Evolutionary conservation across 2,888 invertebrate species (phyloP).

Genomic region (Hylaea fasciaria): DNA sequence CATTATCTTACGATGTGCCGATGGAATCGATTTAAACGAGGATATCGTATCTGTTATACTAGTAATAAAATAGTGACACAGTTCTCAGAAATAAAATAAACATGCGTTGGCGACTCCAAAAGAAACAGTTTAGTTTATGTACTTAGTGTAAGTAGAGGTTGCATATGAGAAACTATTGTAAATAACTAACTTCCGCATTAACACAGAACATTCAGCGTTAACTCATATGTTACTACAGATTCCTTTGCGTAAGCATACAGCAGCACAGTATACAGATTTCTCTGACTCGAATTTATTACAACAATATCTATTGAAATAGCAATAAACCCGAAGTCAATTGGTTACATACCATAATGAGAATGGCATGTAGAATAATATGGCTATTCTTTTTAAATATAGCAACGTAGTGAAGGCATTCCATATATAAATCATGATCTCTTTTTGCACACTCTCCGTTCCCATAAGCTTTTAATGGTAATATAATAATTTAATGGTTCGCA

Average conservation of each 20-base stretch:
- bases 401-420: neutral
- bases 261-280: neutral
- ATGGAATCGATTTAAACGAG: neutral
- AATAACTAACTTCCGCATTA: conserved; percentile 4
- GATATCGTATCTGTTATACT: conserved; percentile 7
- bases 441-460: conserved; percentile 16
- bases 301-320: conserved; percentile 1
- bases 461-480: conserved; percentile 39
- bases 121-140: neutral
- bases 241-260: neutral
- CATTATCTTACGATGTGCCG: conserved; percentile 1
- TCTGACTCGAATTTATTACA: neutral
- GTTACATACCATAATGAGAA: neutral
- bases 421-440: conserved; percentile 8
- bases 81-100: conserved; percentile 1
- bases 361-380: neutral
- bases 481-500: conserved; percentile 44
- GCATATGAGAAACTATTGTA: neutral
- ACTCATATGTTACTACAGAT: neutral
- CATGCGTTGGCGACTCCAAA: neutral
- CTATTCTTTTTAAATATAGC: conserved; percentile 1
- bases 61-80: neutral
- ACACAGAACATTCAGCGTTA: conserved; percentile 2
- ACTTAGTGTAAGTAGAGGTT: neutral
- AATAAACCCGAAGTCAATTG: conserved; percentile 5